Base-by-base conservation (phyloP, 2,888 invertebrate species). In the Tetragonisca angustula region DNA sequence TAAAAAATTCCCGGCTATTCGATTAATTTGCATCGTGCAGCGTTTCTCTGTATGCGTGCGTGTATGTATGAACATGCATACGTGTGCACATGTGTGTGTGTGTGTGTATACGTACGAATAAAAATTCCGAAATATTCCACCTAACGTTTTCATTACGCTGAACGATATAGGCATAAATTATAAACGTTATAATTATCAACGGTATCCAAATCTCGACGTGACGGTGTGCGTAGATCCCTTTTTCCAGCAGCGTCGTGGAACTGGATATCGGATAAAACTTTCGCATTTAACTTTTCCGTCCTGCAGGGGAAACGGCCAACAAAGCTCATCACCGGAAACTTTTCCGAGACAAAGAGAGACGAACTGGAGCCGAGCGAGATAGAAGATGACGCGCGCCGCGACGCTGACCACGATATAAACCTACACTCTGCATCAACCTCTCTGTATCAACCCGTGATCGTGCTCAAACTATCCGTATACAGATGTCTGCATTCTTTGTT, bases 251-350 rank as follows among this genome's bases (percentile, higher is more conserved):
- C 88, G 86, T 76, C 88, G 90, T 88, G 89, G 86, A 87, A 88
- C 88, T 91, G 91, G 91, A 93, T 93, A 93, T 93, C 93, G 92
- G 92, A 91, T 92, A 92, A 93, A 94, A 94, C 93, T 94, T 93
- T 93, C 90, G 92, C 93, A 94, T 94, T 93, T 93, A 94, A 94
- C 94, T 94, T 93, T 93, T 92, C 93, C 93, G 93, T 93, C 88
- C 93, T 92, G 91, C 87, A 88, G 90, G 92, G 91, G 92, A 93
- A 93, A 92, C 93, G 92, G 90, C 93, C 94, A 93, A 94, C 93
- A 94, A 94, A 93, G 94, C 94, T 94, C 94, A 94, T 94, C 94
- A 92, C 90, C 89, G 89, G 90, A 93, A 94, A 94, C 91, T 94
- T 93, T 94, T 92, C 91, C 92, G 90, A 92, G 91, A 93, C 93